phyloP scores from a whole-genome alignment of 2,113 vertebrate genomes.

The Bos javanicus region DNA sequence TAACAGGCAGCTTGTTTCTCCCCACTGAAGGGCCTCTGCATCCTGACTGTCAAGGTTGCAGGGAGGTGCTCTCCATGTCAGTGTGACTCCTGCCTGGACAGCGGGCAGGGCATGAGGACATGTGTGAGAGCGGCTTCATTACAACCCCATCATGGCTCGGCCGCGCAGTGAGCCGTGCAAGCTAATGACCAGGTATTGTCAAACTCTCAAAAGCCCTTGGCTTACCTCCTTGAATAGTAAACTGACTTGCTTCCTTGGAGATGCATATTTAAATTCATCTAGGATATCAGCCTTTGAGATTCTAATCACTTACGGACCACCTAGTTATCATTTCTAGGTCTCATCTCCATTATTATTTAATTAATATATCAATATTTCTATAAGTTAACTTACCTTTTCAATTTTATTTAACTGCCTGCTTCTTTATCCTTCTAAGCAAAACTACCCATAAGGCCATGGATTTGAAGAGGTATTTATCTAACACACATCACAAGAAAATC shows the following conservation, averaged over 20 bases:
- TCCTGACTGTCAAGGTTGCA: neutral
- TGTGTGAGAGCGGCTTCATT: constrained; percentile 40
- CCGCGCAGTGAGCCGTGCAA: constrained; percentile 26
- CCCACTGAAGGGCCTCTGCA: neutral
- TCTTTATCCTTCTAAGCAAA: neutral
- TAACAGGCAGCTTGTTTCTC: neutral
- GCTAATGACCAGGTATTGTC: constrained; percentile 53
- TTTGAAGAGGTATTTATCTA: constrained; percentile 1
- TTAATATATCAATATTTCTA: neutral
- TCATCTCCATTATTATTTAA: neutral
- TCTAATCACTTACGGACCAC: neutral
- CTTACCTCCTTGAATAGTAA: constrained; percentile 41
- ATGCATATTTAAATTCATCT: neutral
- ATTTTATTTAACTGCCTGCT: neutral
- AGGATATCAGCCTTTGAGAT: neutral
- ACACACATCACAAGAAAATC: neutral
- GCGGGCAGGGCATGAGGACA: neutral
- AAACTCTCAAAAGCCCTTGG: constrained; percentile 29
- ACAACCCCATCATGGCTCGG: constrained; percentile 33
- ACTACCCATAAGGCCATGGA: neutral
- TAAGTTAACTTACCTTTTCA: neutral
- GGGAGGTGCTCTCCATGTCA: neutral
- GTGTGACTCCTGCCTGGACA: neutral
- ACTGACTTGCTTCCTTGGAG: neutral
- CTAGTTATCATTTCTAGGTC: neutral